These are phyloP conservation scores for Gymnarchus niloticus DNA, from an alignment of 2,113 vertebrate genomes.

Conservation along the genomic window DNA sequence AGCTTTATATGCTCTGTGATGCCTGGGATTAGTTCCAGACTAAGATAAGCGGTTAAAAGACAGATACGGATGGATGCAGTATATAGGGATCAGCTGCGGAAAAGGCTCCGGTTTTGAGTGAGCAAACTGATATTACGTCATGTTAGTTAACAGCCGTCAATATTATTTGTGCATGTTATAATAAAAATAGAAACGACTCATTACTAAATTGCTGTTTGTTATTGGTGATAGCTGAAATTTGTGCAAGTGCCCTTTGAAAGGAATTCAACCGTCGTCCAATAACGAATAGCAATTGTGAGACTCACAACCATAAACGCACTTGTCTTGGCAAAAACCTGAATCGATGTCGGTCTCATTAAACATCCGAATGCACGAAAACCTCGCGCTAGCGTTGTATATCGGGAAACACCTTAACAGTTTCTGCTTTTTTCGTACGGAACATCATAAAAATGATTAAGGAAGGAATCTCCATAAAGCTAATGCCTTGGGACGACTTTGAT, in stretches of 20 bases:
- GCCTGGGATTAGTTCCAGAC: not conserved
- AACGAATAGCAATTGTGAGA: no score
- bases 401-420: not conserved
- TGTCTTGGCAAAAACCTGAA: not conserved
- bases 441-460: conserved; percentile 38
- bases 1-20: no score
- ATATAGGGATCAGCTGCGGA: no score
- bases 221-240: not conserved
- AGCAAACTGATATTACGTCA: no score
- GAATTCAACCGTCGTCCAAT: no score
- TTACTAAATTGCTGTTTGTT: not conserved
- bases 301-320: no score
- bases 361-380: not conserved
- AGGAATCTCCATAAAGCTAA: not conserved
- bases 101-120: not conserved
- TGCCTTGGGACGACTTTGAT: not conserved
- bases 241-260: not conserved
- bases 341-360: not conserved
- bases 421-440: conserved; percentile 33
- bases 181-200: not conserved
- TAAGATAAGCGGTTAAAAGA: not conserved
- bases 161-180: not conserved
- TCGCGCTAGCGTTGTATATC: not conserved
- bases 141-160: not conserved
- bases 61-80: no score